Base-by-base conservation (phyloP, 2,113 vertebrate genomes). In the Zapornia atra region DNA sequence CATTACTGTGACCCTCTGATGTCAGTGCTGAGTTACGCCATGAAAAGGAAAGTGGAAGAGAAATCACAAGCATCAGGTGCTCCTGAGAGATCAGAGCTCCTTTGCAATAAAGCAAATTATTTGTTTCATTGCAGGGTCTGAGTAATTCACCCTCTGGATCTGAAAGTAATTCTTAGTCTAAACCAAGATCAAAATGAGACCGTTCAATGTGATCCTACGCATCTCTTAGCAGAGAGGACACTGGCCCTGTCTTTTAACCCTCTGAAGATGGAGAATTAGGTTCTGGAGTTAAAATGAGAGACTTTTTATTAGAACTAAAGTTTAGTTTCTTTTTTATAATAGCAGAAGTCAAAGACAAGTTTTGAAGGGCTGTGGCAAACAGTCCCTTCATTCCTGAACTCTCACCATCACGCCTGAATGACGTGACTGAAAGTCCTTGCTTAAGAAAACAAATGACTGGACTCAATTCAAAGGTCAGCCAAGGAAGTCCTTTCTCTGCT, bases 381-480 rank as follows among this genome's bases (percentile, higher is more conserved):
- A 56, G 5, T 29, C 24, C 60, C 42, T 54, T 88, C 64, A 48
- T n/a, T 81, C 84, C 68, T 29, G 22, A 66, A 95, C 20, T 38
- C 75, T 69, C 9, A 6, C 48, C 29, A 5, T 33, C 63, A 5
- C 0, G 0, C 17, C 10, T 1, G 36, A 69, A 50, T 31, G 63
- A 40, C 1, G 0, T 19, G 56, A 33, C 33, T 76, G 34, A 38
- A 75, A 60, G 29, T 3, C 19, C 22, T 71, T 15, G 0, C 71
- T 68, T 56, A 76, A 71, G 77, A 82, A 90, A 95, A 92, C 88
- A 95, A 54, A 72, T 18, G 3, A 5, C 59, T 88, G 85, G 79
- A 63, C 51, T 88, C 22, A 2, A 33, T 70, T 72, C 92, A 82
- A 63, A 77, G 92, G 50, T 34, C 85, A 59, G 2, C 24, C 63